These are phyloP conservation scores for Erpetoichthys calabaricus DNA, from an alignment of 2,797 vertebrate genomes.

Conservation along the genomic window DNA sequence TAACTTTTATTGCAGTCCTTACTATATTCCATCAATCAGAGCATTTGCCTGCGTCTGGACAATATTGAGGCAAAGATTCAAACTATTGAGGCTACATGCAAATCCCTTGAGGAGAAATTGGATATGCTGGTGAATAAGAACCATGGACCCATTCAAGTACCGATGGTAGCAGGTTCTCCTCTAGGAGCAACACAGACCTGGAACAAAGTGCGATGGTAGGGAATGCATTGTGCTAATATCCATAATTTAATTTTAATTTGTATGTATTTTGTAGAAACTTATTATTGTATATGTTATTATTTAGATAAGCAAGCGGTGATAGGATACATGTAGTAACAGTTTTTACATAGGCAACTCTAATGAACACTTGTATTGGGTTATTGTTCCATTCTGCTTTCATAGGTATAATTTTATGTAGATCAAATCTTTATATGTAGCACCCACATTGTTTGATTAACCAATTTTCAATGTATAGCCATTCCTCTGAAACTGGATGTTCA, in stretches of 20 bases:
- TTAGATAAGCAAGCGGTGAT: no score
- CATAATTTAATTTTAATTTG: not conserved
- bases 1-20: conserved; percentile 51
- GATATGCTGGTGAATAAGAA: conserved; percentile 80
- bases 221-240: not conserved
- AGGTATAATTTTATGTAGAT: no score
- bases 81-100: conserved; percentile 80
- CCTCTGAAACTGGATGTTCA: no score
- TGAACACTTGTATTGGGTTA: no score
- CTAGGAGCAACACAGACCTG: conserved; percentile 93
- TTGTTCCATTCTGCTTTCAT: no score
- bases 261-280: no score
- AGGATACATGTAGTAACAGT: no score
- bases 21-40: conserved; percentile 80
- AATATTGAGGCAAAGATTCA: conserved; percentile 89
- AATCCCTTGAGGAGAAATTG: conserved; percentile 80
- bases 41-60: conserved; percentile 79
- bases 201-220: conserved; percentile 97
- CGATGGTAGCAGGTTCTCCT: conserved; percentile 94
- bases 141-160: conserved; percentile 84
- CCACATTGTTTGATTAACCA: no score
- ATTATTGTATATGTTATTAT: no score
- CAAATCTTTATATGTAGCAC: no score
- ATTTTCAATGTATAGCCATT: no score
- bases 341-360: no score